Conservation (phyloP, 1,140 invertebrate genomes). For the Linepithema humile region DNA sequence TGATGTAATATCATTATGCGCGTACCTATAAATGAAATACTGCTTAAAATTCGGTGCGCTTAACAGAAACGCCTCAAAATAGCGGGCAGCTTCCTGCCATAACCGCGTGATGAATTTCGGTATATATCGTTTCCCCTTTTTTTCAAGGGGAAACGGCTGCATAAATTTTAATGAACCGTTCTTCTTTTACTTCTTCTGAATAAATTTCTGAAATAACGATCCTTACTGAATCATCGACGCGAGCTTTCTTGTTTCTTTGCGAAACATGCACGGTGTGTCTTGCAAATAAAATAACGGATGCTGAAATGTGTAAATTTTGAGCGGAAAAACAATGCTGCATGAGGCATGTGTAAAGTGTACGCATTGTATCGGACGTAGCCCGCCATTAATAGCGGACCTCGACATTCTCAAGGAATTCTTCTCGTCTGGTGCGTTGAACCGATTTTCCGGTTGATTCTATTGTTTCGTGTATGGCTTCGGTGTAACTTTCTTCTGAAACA, state of each 20-base stretch:
- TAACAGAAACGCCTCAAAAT: not conserved
- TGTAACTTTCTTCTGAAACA: not conserved
- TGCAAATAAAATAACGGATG: not conserved
- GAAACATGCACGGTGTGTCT: not conserved
- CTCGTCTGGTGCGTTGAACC: conserved; percentile 58
- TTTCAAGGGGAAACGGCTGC: not conserved
- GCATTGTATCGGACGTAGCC: not conserved
- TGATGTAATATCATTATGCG: not conserved
- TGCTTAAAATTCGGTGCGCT: not conserved
- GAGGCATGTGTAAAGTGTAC: conserved; percentile 12
- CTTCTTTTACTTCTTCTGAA: conserved; percentile 46
- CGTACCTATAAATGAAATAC: not conserved
- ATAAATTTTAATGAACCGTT: conserved; percentile 62
- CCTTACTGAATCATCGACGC: conserved; percentile 58
- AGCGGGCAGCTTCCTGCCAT: not conserved
- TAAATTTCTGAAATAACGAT: conserved; percentile 63
- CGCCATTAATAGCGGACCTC: conserved; percentile 58
- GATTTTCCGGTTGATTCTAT: conserved; percentile 75
- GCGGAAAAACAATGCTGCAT: not conserved
- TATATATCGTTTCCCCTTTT: not conserved
- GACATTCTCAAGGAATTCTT: conserved; percentile 73
- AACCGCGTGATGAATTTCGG: conserved; percentile 29
- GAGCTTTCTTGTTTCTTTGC: not conserved
- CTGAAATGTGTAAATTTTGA: not conserved
- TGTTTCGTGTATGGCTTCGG: conserved; percentile 53